phyloP scores from a whole-genome alignment of 2,113 vertebrate genomes.

The Brachypteracias leptosomus region DNA sequence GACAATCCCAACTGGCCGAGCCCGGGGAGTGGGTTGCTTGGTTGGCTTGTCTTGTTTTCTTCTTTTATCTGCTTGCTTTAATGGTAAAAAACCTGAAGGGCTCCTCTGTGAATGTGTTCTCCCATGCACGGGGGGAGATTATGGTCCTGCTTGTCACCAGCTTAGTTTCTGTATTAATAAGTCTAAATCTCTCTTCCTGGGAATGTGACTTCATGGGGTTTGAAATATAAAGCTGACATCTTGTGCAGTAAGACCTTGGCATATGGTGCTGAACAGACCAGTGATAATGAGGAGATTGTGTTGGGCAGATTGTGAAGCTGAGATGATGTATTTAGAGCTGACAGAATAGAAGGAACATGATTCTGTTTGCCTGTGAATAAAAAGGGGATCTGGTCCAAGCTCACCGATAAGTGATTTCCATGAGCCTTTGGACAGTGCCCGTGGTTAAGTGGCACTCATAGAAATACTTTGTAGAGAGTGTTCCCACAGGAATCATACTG shows the following conservation, averaged over 20 bases:
- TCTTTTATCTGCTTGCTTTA: neutral
- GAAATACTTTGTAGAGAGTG: neutral
- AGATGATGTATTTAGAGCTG: neutral
- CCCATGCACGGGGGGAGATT: neutral
- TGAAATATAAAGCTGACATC: neutral
- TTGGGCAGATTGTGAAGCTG: neutral
- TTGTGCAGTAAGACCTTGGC: neutral
- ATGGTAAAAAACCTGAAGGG: neutral
- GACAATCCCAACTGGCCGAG: fast-evolving
- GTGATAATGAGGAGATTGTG: neutral
- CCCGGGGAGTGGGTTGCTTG: neutral
- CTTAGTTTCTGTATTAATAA: neutral
- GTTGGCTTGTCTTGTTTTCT: neutral
- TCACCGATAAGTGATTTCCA: neutral
- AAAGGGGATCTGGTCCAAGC: neutral
- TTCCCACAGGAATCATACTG: neutral
- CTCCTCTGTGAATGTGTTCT: neutral
- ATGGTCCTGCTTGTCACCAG: neutral
- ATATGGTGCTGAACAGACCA: neutral
- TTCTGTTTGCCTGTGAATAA: neutral
- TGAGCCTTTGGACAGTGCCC: neutral
- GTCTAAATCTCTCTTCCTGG: neutral
- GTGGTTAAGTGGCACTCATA: fast-evolving
- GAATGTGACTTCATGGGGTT: neutral
- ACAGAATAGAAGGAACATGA: neutral